phyloP scores from a whole-genome alignment of 1,140 invertebrate genomes.

The Drosophila sturtevanti region DNA sequence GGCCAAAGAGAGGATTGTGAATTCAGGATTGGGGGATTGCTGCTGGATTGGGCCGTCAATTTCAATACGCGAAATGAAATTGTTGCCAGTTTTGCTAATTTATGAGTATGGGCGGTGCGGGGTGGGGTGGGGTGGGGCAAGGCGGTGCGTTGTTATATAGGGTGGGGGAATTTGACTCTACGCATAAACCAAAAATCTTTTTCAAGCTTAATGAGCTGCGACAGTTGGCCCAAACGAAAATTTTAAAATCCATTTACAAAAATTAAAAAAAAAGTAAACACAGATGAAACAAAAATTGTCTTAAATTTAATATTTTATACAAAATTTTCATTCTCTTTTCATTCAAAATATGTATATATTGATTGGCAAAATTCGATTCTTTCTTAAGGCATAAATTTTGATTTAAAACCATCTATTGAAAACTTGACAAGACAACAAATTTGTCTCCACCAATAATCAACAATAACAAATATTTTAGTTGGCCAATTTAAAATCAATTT shows the following conservation, averaged over 20 bases:
- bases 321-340: too few species aligned
- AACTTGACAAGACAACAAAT: neutral
- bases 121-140: slow-evolving; percentile 22
- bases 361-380: too few species aligned
- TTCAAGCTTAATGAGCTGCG: slow-evolving; percentile 55
- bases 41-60: slow-evolving; percentile 54
- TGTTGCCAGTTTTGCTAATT: slow-evolving; percentile 65
- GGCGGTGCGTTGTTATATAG: too few species aligned
- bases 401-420: too few species aligned
- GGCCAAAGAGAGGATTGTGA: slow-evolving; percentile 21
- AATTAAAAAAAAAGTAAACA: too few species aligned
- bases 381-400: too few species aligned
- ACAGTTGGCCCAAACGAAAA: slow-evolving; percentile 37
- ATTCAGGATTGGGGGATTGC: slow-evolving; percentile 28
- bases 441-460: slow-evolving; percentile 19
- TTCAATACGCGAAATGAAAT: slow-evolving; percentile 74
- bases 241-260: neutral
- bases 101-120: slow-evolving; percentile 52
- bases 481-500: slow-evolving; percentile 77
- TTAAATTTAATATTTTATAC: too few species aligned
- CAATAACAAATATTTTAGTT: slow-evolving; percentile 35
- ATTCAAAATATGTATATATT: too few species aligned
- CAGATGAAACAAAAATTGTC: neutral
- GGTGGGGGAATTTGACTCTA: neutral
- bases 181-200: slow-evolving; percentile 39